Evolutionary conservation across 2,888 invertebrate species (phyloP), one percentile per base, ranked within the genome.

Genomic region (Lymantria monacha): DNA sequence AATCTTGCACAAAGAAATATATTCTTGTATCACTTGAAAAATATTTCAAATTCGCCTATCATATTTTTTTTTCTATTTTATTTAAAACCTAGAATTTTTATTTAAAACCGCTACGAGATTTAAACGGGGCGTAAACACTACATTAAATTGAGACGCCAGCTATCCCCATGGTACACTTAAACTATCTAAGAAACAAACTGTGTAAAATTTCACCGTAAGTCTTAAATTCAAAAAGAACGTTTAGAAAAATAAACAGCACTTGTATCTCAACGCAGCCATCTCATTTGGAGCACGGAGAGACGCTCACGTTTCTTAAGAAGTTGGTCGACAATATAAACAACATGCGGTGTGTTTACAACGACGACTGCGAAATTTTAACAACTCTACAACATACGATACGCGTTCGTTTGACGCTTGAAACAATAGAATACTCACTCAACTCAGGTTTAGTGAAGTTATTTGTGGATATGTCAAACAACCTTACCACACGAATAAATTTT

Each of bases 191-290:
- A 74, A 76, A 78, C 69, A 76, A 73, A 79, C 81, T 80, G 76
- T 72, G 76, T 80, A 77, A 81, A 84, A 83, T 84, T 84, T 74
- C 75, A 68, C 63, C 63, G 64, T 67, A 64, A 70, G 70, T 69
- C 74, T 65, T 70, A 74, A 74, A 79, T 82, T 84, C 72, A 76
- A 81, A 85, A 83, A 80, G 80, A 79, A 70, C 72, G 72, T 69
- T 72, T 76, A 72, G 81, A 74, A 82, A 87, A 82, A 85, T 83
- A 87, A 83, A 87, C 83, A 85, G 69, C 85, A 79, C 85, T 85
- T 81, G 79, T 83, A 79, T 83, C 75, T 86, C 83, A 82, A 85
- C 85, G 85, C 78, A 66, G 70, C 72, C 85, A 77, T 86, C 87
- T 84, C 85, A 85, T 87, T 77, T 85, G 73, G 74, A 80, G 80